Conservation (phyloP, 2,113 vertebrate genomes). For the Labeo catla region DNA sequence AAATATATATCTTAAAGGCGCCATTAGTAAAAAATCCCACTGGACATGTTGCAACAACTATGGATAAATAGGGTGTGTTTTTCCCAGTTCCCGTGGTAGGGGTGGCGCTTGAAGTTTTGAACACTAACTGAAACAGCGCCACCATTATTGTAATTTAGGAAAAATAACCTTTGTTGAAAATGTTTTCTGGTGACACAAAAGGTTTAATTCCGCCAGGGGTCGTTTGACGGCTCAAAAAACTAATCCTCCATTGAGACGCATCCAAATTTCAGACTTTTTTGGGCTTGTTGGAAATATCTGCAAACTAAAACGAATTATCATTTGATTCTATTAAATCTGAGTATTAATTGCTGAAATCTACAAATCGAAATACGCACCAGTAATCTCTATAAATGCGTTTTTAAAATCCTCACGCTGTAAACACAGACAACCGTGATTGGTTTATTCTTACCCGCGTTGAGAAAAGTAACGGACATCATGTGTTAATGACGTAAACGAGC, state of each 20-base stretch:
- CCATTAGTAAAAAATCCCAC: not conserved
- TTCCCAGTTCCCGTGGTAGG: not conserved
- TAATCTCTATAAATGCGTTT: not conserved
- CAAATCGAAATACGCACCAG: not conserved
- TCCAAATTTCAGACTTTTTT: too few species aligned
- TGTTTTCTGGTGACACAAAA: not conserved
- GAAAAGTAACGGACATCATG: not conserved
- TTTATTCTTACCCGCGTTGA: too few species aligned
- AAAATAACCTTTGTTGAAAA: not conserved
- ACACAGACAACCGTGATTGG: not conserved
- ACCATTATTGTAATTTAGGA: not conserved
- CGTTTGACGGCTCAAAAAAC: not conserved
- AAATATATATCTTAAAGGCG: not conserved
- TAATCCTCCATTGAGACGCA: not conserved
- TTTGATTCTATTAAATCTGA: not conserved
- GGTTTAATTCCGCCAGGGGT: not conserved
- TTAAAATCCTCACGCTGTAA: not conserved
- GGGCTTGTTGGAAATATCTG: not conserved
- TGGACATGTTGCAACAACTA: slow-evolving; percentile 15
- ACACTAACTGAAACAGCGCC: slow-evolving; percentile 11
- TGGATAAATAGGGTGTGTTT: not conserved
- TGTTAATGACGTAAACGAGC: not conserved
- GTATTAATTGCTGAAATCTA: not conserved
- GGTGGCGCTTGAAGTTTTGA: slow-evolving; percentile 12
- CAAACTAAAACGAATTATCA: not conserved